Base-by-base conservation (phyloP, 2,888 invertebrate genomes). In the Blastobasis adustella region DNA sequence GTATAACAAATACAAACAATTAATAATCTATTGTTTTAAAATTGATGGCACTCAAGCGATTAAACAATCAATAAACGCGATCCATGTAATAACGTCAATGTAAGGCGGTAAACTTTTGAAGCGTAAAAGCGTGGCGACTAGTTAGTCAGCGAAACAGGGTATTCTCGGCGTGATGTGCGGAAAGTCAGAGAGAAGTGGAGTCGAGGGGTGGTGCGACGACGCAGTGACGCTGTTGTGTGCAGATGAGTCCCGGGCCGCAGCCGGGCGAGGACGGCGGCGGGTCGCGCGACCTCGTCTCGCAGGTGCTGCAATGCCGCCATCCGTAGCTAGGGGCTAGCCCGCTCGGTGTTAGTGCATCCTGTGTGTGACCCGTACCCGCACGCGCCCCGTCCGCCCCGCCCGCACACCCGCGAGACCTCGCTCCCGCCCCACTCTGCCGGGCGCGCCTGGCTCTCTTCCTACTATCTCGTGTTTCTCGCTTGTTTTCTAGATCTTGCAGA, bases 401-500 rank as follows among this genome's bases (percentile, higher is more conserved):
- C 77, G 76, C 76, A 75, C 69, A 66, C 67, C 71, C 69, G 78
- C 77, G 74, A 72, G 74, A 71, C 76, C 78, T 78, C 76, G 71
- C 69, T 67, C 71, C 68, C 69, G 66, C 75, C 74, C 72, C 76
- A 71, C 76, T 75, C 76, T 76, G 73, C 71, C 71, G 79, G 76
- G 82, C 83, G 85, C 86, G 82, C 79, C 88, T 81, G 76, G 83
- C 87, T 89, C 88, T 88, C 90, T 90, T 90, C 92, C 91, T 93
- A 93, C 93, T 93, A 93, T 92, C 92, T 93, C 93, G 93, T 93
- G 93, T 93, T 93, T 93, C 93, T 93, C 93, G 93, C 93, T 93
- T 92, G 91, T 94, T 93, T 95, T 96, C 94, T 96, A 96, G 96
- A 96, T 96, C 94, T 96, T 96, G 95, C 96, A 96, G 96, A 96